A percentile compares a stretch with the other conserved stretches of the same genome.
Evolutionary conservation across 2,113 vertebrate genomes (phyloP).

Genomic region (Odontophorus gujanensis): DNA sequence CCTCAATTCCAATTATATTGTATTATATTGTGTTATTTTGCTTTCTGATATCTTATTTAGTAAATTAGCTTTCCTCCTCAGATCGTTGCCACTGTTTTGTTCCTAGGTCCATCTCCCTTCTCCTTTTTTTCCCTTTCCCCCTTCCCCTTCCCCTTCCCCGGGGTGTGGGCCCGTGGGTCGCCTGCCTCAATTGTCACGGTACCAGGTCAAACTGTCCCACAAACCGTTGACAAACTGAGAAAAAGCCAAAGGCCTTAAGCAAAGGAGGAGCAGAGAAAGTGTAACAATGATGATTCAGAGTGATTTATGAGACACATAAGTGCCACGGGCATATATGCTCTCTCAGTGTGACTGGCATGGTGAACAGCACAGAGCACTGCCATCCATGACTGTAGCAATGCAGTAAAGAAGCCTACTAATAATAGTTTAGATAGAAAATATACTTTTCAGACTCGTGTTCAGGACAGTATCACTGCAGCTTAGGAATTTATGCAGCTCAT

Average conservation of each 20-base stretch:
- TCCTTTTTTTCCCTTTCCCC: too few relatives aligned
- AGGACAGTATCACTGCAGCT: background rate
- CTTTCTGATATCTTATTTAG: too few relatives aligned
- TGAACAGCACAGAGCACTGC: background rate
- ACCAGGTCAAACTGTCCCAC: too few relatives aligned
- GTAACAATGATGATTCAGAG: background rate
- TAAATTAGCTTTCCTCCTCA: too few relatives aligned
- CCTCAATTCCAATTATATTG: too few relatives aligned
- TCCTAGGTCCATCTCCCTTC: too few relatives aligned
- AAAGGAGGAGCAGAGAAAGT: background rate
- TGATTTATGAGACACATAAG: background rate
- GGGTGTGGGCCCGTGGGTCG: too few relatives aligned
- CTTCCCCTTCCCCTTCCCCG: too few relatives aligned
- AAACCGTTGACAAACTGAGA: too few relatives aligned
- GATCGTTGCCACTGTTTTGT: too few relatives aligned
- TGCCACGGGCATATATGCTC: fast-evolving
- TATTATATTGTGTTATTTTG: too few relatives aligned
- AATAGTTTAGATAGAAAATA: background rate
- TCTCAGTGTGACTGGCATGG: background rate
- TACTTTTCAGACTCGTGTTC: background rate
- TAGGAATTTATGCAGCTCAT: background rate
- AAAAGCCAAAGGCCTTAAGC: background rate
- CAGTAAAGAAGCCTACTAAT: background rate
- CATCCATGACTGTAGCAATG: background rate
- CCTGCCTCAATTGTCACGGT: too few relatives aligned